Evolutionary conservation across 2,113 vertebrate genomes (phyloP).

Genomic region (Perca schrenkii): DNA sequence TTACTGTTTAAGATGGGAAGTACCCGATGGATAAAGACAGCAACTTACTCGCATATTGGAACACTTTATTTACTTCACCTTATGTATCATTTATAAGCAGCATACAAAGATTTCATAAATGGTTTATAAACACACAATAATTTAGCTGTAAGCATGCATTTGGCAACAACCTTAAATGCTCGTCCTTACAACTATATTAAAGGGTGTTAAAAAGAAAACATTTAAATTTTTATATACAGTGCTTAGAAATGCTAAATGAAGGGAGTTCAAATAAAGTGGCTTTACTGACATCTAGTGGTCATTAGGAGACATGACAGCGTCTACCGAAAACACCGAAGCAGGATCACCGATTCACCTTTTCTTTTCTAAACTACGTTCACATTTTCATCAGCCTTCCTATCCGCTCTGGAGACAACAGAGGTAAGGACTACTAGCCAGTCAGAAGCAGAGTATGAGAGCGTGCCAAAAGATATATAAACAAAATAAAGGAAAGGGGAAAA

Average conservation of each 20-base stretch:
- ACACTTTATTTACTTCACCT: background rate
- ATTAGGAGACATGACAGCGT: background rate
- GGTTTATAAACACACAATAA: background rate
- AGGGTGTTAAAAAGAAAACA: background rate
- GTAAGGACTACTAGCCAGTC: too few species aligned
- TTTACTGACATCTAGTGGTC: conserved; percentile 8
- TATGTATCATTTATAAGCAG: background rate
- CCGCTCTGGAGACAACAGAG: too few species aligned
- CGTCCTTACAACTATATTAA: background rate
- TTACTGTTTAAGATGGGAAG: background rate
- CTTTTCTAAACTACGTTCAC: background rate
- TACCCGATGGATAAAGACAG: background rate
- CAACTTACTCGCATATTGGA: too few species aligned
- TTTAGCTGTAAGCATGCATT: background rate
- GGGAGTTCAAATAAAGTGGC: background rate
- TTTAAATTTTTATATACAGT: background rate
- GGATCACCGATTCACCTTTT: background rate
- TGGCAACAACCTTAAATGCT: too few species aligned
- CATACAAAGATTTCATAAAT: background rate
- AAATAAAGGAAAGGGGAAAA: too few species aligned
- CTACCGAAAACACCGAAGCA: background rate
- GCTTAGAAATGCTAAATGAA: background rate
- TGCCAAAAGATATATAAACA: too few species aligned
- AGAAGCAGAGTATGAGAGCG: too few species aligned
- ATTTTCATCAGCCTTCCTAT: too few species aligned